Evolutionary conservation across 2,888 invertebrate genomes (phyloP).

Genomic region (Ceramica pisi): DNA sequence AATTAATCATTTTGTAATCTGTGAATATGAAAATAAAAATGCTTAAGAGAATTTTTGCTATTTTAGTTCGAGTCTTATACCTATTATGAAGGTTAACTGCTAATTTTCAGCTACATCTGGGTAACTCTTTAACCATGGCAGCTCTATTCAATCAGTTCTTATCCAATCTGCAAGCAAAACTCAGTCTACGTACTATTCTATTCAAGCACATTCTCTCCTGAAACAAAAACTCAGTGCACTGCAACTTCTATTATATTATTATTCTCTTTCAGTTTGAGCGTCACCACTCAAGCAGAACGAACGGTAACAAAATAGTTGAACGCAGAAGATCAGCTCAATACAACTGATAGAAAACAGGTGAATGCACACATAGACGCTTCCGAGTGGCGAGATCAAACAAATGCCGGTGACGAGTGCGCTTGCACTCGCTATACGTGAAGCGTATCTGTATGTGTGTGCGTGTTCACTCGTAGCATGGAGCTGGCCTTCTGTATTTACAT

Average conservation of each 20-base stretch:
- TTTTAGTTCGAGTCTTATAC: too few relatives aligned
- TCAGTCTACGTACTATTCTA: neutral
- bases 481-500: neutral
- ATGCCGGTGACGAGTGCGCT: neutral
- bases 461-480: neutral
- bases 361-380: neutral
- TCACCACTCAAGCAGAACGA: conserved; percentile 42
- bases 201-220: conserved; percentile 6
- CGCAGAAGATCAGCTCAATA: conserved; percentile 1
- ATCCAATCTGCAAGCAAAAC: neutral
- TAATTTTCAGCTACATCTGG: neutral
- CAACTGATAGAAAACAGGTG: neutral
- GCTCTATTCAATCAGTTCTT: neutral
- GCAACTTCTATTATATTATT: conserved; percentile 36
- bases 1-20: too few relatives aligned
- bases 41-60: too few relatives aligned
- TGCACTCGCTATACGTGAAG: neutral
- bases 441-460: neutral
- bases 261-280: conserved; percentile 30
- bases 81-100: too few relatives aligned
- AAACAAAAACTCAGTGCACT: conserved; percentile 41
- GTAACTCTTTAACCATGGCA: too few relatives aligned
- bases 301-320: neutral
- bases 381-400: neutral
- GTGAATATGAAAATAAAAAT: too few relatives aligned